A percentile compares a stretch with the other conserved stretches of the same genome.
Conservation (phyloP, 2,888 invertebrate genomes). For the Synanthedon andrenaeformis region DNA sequence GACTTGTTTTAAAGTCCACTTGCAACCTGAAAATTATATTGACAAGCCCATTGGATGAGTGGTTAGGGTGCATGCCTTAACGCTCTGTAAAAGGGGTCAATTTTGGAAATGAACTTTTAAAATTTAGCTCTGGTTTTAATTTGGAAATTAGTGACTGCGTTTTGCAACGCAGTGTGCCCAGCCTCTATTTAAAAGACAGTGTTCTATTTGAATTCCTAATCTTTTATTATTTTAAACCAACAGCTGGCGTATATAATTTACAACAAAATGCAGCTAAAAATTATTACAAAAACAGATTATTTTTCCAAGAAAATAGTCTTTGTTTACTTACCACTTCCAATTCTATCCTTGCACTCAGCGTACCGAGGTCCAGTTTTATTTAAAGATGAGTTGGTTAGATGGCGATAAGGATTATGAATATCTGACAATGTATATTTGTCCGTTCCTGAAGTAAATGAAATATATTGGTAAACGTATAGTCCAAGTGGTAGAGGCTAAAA, state of each 20-base stretch:
- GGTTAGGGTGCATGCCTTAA: too few species aligned
- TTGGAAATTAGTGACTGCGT: too few species aligned
- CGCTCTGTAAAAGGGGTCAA: too few species aligned
- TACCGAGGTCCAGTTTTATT: constrained; percentile 90
- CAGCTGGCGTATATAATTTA: too few species aligned
- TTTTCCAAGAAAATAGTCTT: too few species aligned
- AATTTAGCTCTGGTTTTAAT: too few species aligned
- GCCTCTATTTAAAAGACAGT: constrained; percentile 2
- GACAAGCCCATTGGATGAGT: too few species aligned
- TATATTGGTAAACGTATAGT: background rate
- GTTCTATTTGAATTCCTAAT: constrained; percentile 4
- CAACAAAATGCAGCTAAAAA: too few species aligned
- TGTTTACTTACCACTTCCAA: constrained; percentile 76
- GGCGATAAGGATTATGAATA: constrained; percentile 85
- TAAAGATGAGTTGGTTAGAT: constrained; percentile 91
- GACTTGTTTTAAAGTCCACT: constrained; percentile 86
- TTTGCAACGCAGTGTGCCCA: too few species aligned
- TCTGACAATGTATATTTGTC: constrained; percentile 88
- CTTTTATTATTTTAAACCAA: background rate
- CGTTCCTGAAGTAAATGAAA: constrained; percentile 72
- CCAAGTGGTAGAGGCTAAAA: background rate
- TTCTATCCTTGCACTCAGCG: constrained; percentile 83
- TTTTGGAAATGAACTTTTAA: too few species aligned
- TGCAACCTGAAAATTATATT: constrained; percentile 73
- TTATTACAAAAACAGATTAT: too few species aligned